A percentile compares a stretch with the other conserved stretches of the same genome.
These are phyloP conservation scores for Drosophila nigromelanica DNA, from an alignment of 1,140 invertebrate genomes.

Conservation along the genomic window DNA sequence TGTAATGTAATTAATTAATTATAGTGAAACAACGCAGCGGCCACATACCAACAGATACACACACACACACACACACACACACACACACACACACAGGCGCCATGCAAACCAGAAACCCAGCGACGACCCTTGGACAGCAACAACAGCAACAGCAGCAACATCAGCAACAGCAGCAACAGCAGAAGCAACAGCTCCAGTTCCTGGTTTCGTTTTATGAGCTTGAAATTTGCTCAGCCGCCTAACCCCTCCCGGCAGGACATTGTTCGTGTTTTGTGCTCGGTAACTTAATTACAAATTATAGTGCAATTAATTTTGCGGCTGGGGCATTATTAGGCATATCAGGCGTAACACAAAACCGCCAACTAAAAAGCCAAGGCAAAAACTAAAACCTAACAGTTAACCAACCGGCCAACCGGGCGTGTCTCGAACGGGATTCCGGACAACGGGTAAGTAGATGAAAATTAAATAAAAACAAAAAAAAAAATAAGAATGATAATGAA, in stretches of 20 bases:
- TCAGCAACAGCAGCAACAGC: constrained; percentile 1
- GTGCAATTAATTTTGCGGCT: constrained; percentile 80
- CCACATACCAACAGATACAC: constrained; percentile 31
- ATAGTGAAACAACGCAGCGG: constrained; percentile 67
- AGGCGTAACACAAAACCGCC: constrained; percentile 57
- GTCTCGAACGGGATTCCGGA: no score
- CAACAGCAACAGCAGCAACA: not conserved
- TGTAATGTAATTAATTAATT: constrained; percentile 82
- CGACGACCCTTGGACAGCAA: constrained; percentile 23
- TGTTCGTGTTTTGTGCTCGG: constrained; percentile 58
- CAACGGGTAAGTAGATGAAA: constrained; percentile 55
- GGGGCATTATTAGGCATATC: constrained; percentile 74
- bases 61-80: constrained; percentile 12
- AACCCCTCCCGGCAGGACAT: constrained; percentile 12
- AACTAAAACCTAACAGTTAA: constrained; percentile 25
- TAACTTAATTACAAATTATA: constrained; percentile 83
- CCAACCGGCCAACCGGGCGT: no score
- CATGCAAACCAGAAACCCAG: constrained; percentile 14
- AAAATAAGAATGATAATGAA: no score
- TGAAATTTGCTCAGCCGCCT: constrained; percentile 18
- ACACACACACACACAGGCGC: constrained; percentile 9
- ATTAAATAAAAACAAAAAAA: constrained; percentile 32
- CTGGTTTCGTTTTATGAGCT: constrained; percentile 58
- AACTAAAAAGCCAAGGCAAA: constrained; percentile 12
- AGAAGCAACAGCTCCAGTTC: constrained; percentile 3